phyloP scores from a whole-genome alignment of 2,113 vertebrate genomes.

The Camelus bactrianus region DNA sequence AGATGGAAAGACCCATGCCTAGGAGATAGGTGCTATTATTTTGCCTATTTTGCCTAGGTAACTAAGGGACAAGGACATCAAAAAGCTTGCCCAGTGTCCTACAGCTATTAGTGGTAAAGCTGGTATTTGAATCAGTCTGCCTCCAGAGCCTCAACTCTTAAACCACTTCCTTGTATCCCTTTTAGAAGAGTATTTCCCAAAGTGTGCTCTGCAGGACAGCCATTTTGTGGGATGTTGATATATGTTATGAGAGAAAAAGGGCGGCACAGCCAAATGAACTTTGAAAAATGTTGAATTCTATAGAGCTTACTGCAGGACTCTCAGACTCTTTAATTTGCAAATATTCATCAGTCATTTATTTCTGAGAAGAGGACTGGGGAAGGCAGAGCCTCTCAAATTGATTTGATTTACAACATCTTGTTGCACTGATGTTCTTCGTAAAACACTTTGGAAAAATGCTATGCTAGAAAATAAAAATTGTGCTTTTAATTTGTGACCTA shows the following conservation, averaged over 20 bases:
- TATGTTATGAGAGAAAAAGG: background rate
- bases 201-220: background rate
- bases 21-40: background rate
- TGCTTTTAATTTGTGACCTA: slow-evolving; percentile 45
- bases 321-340: background rate
- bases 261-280: background rate
- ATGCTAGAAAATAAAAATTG: slow-evolving; percentile 8
- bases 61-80: background rate
- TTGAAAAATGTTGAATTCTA: background rate
- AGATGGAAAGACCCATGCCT: background rate
- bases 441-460: slow-evolving; percentile 32
- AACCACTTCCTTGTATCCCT: background rate
- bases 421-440: background rate
- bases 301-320: background rate
- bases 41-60: slow-evolving; percentile 13
- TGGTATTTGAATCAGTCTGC: background rate
- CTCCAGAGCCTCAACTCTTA: background rate
- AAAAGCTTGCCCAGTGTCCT: background rate
- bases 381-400: background rate
- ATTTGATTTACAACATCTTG: background rate
- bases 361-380: background rate
- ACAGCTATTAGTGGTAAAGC: background rate
- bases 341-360: background rate
- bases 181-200: slow-evolving; percentile 9
- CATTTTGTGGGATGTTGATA: background rate